A percentile compares a stretch with the other conserved stretches of the same genome.
phyloP scores from a whole-genome alignment of 2,113 vertebrate genomes.

The Syngnathoides biaculeatus region DNA sequence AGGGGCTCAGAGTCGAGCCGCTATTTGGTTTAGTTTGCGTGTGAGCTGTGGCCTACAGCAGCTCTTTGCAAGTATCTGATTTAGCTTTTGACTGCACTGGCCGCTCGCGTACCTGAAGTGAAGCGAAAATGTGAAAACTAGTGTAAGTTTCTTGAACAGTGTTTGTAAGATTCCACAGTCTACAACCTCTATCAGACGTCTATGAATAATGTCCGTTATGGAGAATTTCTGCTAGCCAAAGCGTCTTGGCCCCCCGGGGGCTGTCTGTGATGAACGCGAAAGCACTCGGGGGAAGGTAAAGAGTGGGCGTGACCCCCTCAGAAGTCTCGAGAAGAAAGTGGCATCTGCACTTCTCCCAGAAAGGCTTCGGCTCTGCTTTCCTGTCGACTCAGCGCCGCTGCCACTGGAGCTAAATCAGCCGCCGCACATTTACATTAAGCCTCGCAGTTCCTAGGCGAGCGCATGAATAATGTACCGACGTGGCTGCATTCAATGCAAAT shows the following conservation, averaged over 20 bases:
- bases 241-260: background rate
- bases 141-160: too few species aligned
- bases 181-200: too few species aligned
- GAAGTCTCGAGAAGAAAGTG: background rate
- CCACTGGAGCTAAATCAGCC: background rate
- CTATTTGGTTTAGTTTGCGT: too few species aligned
- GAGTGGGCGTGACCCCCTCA: background rate
- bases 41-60: too few species aligned
- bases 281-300: background rate
- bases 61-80: too few species aligned
- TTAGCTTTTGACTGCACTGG: too few species aligned
- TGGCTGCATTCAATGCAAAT: background rate
- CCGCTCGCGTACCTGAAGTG: too few species aligned
- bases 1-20: too few species aligned
- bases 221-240: background rate
- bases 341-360: background rate
- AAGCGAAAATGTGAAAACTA: too few species aligned
- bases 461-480: constrained; percentile 2
- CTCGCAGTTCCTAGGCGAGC: background rate
- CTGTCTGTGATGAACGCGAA: background rate
- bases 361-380: background rate
- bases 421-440: background rate
- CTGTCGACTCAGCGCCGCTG: background rate
- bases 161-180: too few species aligned
- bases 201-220: background rate